These are phyloP conservation scores for Allygus modestus DNA, from an alignment of 2,888 invertebrate genomes.

Conservation along the genomic window DNA sequence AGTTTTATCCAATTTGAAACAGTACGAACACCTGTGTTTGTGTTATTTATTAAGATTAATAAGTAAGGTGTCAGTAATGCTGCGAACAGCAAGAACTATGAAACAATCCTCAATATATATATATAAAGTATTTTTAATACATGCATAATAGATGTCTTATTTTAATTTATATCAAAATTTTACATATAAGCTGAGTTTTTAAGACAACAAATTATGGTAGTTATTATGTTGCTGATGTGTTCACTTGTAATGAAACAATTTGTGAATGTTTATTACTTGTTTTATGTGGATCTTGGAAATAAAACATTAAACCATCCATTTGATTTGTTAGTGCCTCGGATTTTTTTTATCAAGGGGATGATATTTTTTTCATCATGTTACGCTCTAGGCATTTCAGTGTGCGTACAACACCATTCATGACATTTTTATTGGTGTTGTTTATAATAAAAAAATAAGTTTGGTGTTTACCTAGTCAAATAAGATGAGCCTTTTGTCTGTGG, in stretches of 20 bases:
- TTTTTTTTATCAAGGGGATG: background rate
- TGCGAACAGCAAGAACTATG: no score
- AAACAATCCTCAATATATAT: no score
- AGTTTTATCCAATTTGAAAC: no score
- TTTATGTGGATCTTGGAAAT: background rate
- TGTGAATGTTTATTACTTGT: background rate
- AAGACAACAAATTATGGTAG: background rate
- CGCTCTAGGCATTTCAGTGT: background rate
- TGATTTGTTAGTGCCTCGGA: background rate
- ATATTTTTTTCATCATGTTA: background rate
- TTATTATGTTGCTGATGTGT: background rate
- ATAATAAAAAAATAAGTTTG: background rate
- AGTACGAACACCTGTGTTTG: no score
- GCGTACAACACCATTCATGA: background rate
- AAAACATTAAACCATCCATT: background rate
- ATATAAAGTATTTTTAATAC: no score
- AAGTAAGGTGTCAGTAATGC: no score
- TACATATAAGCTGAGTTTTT: background rate
- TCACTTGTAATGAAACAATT: constrained; percentile 1
- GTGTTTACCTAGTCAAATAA: constrained; percentile 19
- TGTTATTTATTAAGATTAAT: no score
- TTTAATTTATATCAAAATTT: no score
- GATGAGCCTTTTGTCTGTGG: background rate
- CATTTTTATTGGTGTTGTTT: constrained; percentile 9
- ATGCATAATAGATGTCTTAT: no score